Conservation (phyloP, 2,888 invertebrate species). For the Rhogogaster chlorosoma region DNA sequence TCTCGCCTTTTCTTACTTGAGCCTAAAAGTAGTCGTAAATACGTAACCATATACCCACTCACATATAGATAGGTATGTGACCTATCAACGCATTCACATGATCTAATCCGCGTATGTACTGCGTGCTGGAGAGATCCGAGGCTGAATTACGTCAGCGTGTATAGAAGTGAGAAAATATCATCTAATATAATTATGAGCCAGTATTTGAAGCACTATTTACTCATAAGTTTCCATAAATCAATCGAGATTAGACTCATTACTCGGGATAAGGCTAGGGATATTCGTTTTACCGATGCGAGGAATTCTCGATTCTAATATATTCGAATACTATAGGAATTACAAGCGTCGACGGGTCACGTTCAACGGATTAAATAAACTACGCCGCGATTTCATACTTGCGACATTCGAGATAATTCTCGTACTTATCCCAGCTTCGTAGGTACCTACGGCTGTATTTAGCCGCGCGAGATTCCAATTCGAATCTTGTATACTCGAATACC, state of each 20-base stretch:
- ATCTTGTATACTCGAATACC: neutral
- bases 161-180: conserved; percentile 1
- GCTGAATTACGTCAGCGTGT: neutral
- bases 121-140: neutral
- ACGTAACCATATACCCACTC: neutral
- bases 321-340: neutral
- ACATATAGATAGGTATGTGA: neutral
- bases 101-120: neutral
- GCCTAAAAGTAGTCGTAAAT: neutral
- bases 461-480: conserved; percentile 25
- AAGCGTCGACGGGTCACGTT: neutral
- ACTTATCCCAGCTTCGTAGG: neutral
- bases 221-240: neutral
- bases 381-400: conserved; percentile 21
- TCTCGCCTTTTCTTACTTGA: neutral
- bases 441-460: neutral
- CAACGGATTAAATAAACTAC: neutral
- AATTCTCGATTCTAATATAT: neutral
- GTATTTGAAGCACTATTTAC: neutral
- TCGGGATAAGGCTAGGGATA: neutral
- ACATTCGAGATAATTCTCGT: conserved; percentile 20
- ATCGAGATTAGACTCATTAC: neutral
- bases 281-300: neutral
- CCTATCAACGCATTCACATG: conserved; percentile 29
- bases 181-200: neutral